A percentile compares a stretch with the other conserved stretches of the same genome.
phyloP scores from a whole-genome alignment of 1,140 invertebrate species.

The Drosophila hydei region DNA sequence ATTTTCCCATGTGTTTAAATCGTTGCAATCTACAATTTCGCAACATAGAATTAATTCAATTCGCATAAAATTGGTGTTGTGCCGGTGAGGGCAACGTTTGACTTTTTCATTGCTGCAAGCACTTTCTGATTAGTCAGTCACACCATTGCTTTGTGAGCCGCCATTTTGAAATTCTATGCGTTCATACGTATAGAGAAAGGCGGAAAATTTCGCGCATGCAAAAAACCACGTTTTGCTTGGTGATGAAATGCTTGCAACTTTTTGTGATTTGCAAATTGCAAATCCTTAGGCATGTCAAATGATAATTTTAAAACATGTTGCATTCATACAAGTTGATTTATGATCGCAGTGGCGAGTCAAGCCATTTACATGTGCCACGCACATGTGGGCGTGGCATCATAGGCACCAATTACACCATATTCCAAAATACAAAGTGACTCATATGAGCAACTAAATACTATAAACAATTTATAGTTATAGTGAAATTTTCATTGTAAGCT shows the following conservation, averaged over 20 bases:
- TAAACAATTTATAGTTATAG: slow-evolving; percentile 22
- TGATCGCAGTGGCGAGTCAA: not conserved
- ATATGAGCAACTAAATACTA: slow-evolving; percentile 10
- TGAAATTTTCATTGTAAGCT: slow-evolving; percentile 18
- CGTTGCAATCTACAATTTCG: slow-evolving; percentile 24
- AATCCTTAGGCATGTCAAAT: slow-evolving; percentile 5
- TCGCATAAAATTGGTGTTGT: slow-evolving; percentile 10
- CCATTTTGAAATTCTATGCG: slow-evolving; percentile 70
- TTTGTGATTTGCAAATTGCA: not conserved
- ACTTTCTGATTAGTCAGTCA: slow-evolving; percentile 42
- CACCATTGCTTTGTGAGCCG: slow-evolving; percentile 40
- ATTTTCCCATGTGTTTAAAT: slow-evolving; percentile 18
- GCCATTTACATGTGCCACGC: slow-evolving; percentile 25
- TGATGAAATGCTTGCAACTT: slow-evolving; percentile 1
- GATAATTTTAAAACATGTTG: slow-evolving; percentile 8
- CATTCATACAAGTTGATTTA: not conserved
- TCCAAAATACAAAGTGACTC: slow-evolving; percentile 36
- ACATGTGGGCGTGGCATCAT: slow-evolving; percentile 53
- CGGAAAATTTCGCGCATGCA: slow-evolving; percentile 45
- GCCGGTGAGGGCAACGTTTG: not conserved
- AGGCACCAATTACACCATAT: slow-evolving; percentile 60
- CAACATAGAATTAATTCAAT: slow-evolving; percentile 19
- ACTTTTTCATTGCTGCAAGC: slow-evolving; percentile 41
- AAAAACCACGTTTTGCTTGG: slow-evolving; percentile 51
- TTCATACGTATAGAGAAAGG: slow-evolving; percentile 46